Evolutionary conservation across 2,113 vertebrate species (phyloP).

Genomic region (Apteryx mantelli): DNA sequence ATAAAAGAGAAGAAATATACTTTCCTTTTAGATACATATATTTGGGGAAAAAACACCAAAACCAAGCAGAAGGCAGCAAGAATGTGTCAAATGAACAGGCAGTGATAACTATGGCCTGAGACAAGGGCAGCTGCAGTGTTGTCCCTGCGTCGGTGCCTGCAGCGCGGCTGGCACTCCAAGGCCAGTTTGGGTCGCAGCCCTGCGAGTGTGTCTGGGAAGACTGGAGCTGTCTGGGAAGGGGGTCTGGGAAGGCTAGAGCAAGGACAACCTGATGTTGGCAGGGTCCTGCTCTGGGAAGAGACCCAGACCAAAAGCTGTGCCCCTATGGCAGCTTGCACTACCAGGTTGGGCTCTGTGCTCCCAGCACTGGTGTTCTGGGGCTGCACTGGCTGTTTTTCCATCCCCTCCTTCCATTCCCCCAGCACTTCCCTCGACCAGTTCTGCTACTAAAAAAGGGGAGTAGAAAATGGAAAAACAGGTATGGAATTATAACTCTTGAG

Average conservation of each 20-base stretch:
- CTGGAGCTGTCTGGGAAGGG: too few species aligned
- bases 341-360: not conserved
- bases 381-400: not conserved
- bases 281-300: not conserved
- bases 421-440: not conserved
- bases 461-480: not conserved
- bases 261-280: not conserved
- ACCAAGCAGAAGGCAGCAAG: not conserved
- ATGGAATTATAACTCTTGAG: not conserved
- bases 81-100: not conserved
- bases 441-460: not conserved
- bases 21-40: not conserved
- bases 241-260: not conserved
- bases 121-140: not conserved
- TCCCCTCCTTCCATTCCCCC: not conserved
- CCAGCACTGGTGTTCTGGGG: not conserved
- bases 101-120: not conserved
- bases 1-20: not conserved
- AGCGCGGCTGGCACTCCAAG: not conserved
- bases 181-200: not conserved
- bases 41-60: not conserved
- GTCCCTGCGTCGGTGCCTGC: not conserved
- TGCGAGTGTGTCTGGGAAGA: too few species aligned
- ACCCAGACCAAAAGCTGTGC: not conserved
- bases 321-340: fast-evolving